Evolutionary conservation across 2,113 vertebrate genomes (phyloP), one percentile per base, ranked within the genome.

Genomic region (Elachura formosa): DNA sequence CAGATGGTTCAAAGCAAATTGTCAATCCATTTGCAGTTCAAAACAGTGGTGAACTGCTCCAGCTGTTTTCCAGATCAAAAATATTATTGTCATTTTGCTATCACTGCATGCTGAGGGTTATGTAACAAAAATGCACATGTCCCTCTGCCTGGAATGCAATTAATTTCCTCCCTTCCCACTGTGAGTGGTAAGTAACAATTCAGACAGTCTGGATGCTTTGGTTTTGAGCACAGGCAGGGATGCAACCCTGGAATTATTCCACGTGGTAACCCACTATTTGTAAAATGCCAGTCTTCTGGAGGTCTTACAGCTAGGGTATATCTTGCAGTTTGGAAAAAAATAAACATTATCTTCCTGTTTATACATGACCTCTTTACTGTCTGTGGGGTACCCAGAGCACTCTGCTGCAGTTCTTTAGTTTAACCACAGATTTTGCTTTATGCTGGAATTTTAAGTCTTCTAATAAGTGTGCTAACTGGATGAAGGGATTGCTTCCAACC

Each of bases 21-120:
- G 73, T 92, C 89, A 86, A 93, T 85, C 87, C 24, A 3, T 72
- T 33, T 29, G 75, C 94, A 94, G 87, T 89, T 95, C 92, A 84
- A 90, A 95, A 83, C 87, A 78, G 75, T 5, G 5, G 36, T 68
- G 81, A 96, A 76, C 82, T 56, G 20, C 74, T 91, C 93, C 96
- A 97, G 97, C 96, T 94, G 94, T 75, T 94, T 95, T 82, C 86
- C 95, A 95, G 92, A 96, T 90, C 84, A 87, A 80, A 96, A 92
- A 89, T 89, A 79, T 81, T 84, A 67, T 55, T 95, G 93, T 93
- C 95, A 83, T 96, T 94, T 83, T 84, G 87, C 88, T 94, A 83
- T 87, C 62, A 4, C 76, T 96, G 92, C 46, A 21, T 64, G 82
- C 93, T 84, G 92, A 81, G 76, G 87, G 86, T 94, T 93, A 96